Conservation (phyloP, 2,113 vertebrate species). For the Peromyscus polionotus region DNA sequence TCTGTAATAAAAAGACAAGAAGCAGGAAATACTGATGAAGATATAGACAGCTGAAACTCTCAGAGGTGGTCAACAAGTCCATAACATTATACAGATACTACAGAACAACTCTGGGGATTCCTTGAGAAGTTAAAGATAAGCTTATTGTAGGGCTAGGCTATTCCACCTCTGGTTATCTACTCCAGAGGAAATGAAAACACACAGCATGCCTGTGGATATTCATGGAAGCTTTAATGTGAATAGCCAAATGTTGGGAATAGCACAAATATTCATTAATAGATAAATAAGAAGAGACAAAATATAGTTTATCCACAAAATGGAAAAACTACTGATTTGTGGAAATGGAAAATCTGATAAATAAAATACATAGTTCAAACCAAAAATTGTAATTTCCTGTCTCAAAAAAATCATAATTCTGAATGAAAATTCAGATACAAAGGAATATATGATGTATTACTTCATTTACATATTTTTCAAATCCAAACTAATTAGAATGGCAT, state of each 20-base stretch:
- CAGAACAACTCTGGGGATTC: neutral
- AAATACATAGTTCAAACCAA: neutral
- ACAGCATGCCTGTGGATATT: neutral
- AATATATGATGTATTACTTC: neutral
- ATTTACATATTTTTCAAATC: neutral
- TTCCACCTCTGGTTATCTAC: neutral
- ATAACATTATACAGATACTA: neutral
- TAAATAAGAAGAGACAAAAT: neutral
- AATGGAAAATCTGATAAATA: neutral
- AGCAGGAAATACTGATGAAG: neutral
- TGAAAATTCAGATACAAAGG: neutral
- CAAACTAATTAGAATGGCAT: neutral
- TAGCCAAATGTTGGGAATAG: neutral
- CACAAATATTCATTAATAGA: neutral
- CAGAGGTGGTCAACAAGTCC: neutral
- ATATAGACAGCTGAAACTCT: neutral
- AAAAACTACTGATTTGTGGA: neutral
- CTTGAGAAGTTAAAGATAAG: slow-evolving; percentile 36
- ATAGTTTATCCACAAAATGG: neutral
- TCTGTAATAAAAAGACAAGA: neutral
- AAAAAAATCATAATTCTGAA: neutral
- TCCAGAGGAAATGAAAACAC: slow-evolving; percentile 13
- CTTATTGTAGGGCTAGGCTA: neutral
- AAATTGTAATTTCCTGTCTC: neutral
- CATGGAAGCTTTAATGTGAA: neutral